Evolutionary conservation across 2,888 invertebrate species (phyloP).

Genomic region (Pedicia rivosa): DNA sequence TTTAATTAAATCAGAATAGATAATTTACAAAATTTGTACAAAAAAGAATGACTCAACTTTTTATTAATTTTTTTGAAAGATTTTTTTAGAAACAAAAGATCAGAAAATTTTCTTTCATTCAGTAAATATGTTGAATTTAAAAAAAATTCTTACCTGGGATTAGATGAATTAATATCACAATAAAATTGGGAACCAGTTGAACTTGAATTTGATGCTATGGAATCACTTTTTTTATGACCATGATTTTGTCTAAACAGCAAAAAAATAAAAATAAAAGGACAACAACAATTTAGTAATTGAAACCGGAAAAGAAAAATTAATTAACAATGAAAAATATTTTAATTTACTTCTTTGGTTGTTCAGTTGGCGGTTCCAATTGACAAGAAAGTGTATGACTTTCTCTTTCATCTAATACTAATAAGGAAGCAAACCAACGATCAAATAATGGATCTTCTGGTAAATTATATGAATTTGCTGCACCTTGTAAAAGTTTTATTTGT

Average conservation of each 20-base stretch:
- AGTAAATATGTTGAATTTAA: no score
- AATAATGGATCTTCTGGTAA: constrained; percentile 74
- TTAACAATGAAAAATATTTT: neutral
- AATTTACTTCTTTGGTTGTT: constrained; percentile 15
- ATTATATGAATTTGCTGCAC: constrained; percentile 88
- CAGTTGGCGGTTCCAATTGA: constrained; percentile 63
- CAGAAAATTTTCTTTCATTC: no score
- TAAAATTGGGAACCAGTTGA: constrained; percentile 80
- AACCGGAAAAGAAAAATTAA: no score
- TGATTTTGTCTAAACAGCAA: constrained; percentile 10
- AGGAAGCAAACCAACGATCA: constrained; percentile 90
- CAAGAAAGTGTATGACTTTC: constrained; percentile 84
- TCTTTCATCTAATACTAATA: constrained; percentile 79
- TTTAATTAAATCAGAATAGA: no score
- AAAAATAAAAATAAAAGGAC: constrained; percentile 4
- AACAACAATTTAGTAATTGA: no score
- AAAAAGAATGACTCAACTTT: neutral
- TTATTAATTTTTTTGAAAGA: no score
- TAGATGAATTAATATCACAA: constrained; percentile 31
- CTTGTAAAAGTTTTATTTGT: constrained; percentile 87
- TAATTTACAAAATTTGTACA: no score
- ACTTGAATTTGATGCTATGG: constrained; percentile 74
- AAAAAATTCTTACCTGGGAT: constrained; percentile 4
- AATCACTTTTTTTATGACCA: constrained; percentile 81
- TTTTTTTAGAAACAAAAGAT: no score